A percentile compares a stretch with the other conserved stretches of the same genome.
Evolutionary conservation across 92 coral and sea anemone species (phyloP).

Genomic region (Zoanthus solanderi): DNA sequence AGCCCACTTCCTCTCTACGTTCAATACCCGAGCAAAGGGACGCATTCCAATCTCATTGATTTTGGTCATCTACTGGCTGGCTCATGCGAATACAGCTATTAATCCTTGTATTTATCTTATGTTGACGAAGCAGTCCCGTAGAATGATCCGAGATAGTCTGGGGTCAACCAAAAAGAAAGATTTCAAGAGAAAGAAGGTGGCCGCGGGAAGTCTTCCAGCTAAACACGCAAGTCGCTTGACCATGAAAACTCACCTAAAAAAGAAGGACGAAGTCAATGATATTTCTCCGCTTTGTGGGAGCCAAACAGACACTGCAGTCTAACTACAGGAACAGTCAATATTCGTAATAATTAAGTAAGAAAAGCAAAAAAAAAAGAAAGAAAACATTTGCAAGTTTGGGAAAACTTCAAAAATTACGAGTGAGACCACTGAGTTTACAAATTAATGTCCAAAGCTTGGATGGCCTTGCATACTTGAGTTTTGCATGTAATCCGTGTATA

Average conservation of each 20-base stretch:
- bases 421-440: no score
- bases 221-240: conserved; percentile 18
- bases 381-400: no score
- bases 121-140: conserved; percentile 77
- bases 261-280: conserved; percentile 2
- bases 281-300: conserved; percentile 30
- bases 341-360: no score
- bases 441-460: no score
- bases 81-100: conserved; percentile 77
- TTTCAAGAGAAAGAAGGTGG: background rate
- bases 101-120: conserved; percentile 80
- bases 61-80: conserved; percentile 45
- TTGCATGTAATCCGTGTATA: no score
- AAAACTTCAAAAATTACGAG: no score
- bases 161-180: background rate
- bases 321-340: background rate
- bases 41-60: conserved; percentile 55
- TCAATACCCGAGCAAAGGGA: conserved; percentile 15
- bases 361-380: no score
- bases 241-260: conserved; percentile 13
- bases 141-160: conserved; percentile 42
- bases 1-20: conserved; percentile 46
- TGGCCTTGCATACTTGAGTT: no score
- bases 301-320: conserved; percentile 24
- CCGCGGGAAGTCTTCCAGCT: background rate